phyloP scores from a whole-genome alignment of 2,888 invertebrate genomes.

The Dendrolimus pini region DNA sequence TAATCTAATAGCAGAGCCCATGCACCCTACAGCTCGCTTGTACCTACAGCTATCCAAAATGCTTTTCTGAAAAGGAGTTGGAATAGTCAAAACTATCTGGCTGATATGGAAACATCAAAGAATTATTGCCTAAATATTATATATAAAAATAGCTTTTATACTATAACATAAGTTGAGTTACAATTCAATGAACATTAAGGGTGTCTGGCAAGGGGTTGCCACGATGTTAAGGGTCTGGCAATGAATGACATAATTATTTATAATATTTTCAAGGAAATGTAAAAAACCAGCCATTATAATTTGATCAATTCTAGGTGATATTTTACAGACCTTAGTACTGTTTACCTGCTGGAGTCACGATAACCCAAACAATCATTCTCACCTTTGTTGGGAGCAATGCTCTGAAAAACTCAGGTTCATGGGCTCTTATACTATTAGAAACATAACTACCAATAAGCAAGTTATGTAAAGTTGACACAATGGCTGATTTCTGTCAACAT shows the following conservation, averaged over 20 bases:
- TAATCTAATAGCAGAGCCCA: too few species aligned
- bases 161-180: too few species aligned
- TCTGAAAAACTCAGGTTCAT: slow-evolving; percentile 10
- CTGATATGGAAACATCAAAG: not conserved
- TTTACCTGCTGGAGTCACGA: slow-evolving; percentile 11
- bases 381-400: slow-evolving; percentile 12
- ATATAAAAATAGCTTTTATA: too few species aligned
- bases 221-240: slow-evolving; percentile 9
- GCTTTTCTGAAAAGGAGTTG: not conserved
- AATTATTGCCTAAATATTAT: not conserved
- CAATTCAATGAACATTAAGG: slow-evolving; percentile 1
- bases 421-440: slow-evolving; percentile 1
- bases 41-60: too few species aligned
- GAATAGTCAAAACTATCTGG: not conserved
- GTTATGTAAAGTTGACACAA: too few species aligned
- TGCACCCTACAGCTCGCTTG: too few species aligned
- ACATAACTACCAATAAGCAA: too few species aligned
- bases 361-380: slow-evolving; percentile 11
- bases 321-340: slow-evolving; percentile 1
- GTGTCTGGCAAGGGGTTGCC: slow-evolving; percentile 9
- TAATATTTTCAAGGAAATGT: slow-evolving; percentile 11
- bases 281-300: slow-evolving; percentile 10
- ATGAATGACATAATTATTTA: slow-evolving; percentile 6
- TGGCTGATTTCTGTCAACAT: too few species aligned
- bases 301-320: slow-evolving; percentile 5